Evolutionary conservation across 2,888 invertebrate species (phyloP).

Genomic region (Pseudoips prasinana): DNA sequence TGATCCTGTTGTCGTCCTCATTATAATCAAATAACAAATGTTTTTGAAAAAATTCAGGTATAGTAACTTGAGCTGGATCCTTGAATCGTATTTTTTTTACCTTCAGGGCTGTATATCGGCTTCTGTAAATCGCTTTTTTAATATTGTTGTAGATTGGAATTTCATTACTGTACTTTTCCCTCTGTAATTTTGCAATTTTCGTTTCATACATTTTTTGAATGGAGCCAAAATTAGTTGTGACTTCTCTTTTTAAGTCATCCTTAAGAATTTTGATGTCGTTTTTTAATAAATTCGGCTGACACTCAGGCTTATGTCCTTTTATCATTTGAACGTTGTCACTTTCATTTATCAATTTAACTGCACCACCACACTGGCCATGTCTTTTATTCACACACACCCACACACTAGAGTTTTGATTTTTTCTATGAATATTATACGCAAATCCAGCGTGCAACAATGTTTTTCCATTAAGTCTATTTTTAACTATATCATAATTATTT

Average conservation of each 20-base stretch:
- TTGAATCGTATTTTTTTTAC: slow-evolving; percentile 9
- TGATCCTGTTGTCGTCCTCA: slow-evolving; percentile 13
- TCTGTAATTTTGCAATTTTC: slow-evolving; percentile 10
- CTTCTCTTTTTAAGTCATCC: slow-evolving; percentile 4
- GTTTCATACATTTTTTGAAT: slow-evolving; percentile 8
- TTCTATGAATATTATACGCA: slow-evolving; percentile 6
- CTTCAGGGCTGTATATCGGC: slow-evolving; percentile 9
- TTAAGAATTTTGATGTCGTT: slow-evolving; percentile 5
- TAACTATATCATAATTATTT: no score
- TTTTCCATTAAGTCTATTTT: no score
- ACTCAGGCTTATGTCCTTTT: no score
- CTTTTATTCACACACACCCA: no score
- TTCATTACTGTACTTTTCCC: slow-evolving; percentile 5
- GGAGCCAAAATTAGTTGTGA: slow-evolving; percentile 5
- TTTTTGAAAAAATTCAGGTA: slow-evolving; percentile 7
- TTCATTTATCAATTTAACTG: no score
- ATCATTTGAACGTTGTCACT: no score
- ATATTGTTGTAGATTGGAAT: slow-evolving; percentile 11
- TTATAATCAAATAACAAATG: slow-evolving; percentile 11
- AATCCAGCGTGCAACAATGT: no score
- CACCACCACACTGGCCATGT: no score
- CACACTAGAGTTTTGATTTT: slow-evolving; percentile 3
- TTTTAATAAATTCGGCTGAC: slow-evolving; percentile 1
- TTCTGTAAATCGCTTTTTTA: slow-evolving; percentile 8
- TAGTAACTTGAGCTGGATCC: slow-evolving; percentile 6